Evolutionary conservation across 2,113 vertebrate genomes (phyloP), one percentile per base, ranked within the genome.

Genomic region (Ciconia boyciana): DNA sequence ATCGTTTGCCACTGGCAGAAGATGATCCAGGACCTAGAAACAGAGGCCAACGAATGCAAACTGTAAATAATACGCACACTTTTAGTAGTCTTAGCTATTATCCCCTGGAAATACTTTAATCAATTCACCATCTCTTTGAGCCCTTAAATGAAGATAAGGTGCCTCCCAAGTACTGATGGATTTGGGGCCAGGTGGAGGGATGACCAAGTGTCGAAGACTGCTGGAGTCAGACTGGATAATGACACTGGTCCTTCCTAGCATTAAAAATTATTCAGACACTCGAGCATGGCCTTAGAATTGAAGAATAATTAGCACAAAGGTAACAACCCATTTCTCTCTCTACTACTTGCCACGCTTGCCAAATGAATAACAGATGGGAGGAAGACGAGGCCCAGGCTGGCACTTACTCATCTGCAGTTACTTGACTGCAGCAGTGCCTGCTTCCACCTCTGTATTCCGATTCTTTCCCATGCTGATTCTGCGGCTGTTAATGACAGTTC

Each of bases 361-460:
- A 41, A 1, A 24, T 4, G 34, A 43, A 3, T 4, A 34, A 8
- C 0, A 3, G 57, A 3, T 1, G 5, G 0, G 21, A 69, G 39
- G 16, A 32, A 4, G 1, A 2, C 2, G 13, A 61, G 49, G 46
- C 6, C 29, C 24, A 22, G 48, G 48, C 36, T 49, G 58, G 83
- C 17, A 1, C 66, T 3, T 28, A 5, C 81, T 9, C 71, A 10
- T 36, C 60, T 24, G 3, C 76, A 19, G 77, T 1, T 10, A 7
- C 58, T 0, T 3, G 71, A 18, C 34, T 4, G 31, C 54, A 74
- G 69, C 62, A 43, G 36, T 1, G 16, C 78, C 36, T 0, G 6
- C 1, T 29, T 7, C 48, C 83, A 24, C 46, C 87, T 16, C 18
- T 22, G 15, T 2, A 4, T 2, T 10, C 41, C 5, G 8, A 9